Percentiles rank a stretch among this genome's conserved stretches.
Evolutionary conservation across 1,140 invertebrate genomes (phyloP).

Genomic region (Drosophila truncata): DNA sequence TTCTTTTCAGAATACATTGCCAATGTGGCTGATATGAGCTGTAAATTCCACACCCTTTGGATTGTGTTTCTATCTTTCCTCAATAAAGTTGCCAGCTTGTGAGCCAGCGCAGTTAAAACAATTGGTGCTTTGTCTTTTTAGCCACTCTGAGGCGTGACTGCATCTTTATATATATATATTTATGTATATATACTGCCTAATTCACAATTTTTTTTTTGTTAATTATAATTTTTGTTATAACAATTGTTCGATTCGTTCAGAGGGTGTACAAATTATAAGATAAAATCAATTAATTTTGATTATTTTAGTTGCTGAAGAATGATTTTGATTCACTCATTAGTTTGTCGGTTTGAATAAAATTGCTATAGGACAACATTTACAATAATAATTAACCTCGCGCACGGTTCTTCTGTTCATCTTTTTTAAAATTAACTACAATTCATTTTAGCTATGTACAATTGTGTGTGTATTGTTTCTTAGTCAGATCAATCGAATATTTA

Average conservation of each 20-base stretch:
- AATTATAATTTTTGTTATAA: slow-evolving; percentile 42
- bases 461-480: neutral
- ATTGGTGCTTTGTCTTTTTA: slow-evolving; percentile 45
- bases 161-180: slow-evolving; percentile 46
- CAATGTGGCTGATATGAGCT: slow-evolving; percentile 15
- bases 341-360: slow-evolving; percentile 38
- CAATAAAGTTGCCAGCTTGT: slow-evolving; percentile 60
- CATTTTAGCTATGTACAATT: slow-evolving; percentile 68
- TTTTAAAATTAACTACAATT: slow-evolving; percentile 65
- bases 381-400: slow-evolving; percentile 11
- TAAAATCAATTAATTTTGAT: slow-evolving; percentile 39
- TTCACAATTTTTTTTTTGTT: slow-evolving; percentile 33
- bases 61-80: slow-evolving; percentile 43
- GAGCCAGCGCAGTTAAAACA: slow-evolving; percentile 30
- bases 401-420: slow-evolving; percentile 9
- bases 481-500: slow-evolving; percentile 44
- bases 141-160: slow-evolving; percentile 60
- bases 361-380: slow-evolving; percentile 50
- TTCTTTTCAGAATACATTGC: slow-evolving; percentile 62
- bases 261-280: slow-evolving; percentile 21
- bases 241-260: slow-evolving; percentile 35
- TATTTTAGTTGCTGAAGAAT: slow-evolving; percentile 21
- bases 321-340: slow-evolving; percentile 23
- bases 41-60: slow-evolving; percentile 19
- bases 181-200: slow-evolving; percentile 38